These are phyloP conservation scores for Mastomys natalensis DNA, from an alignment of 2,113 vertebrate genomes.

Conservation along the genomic window DNA sequence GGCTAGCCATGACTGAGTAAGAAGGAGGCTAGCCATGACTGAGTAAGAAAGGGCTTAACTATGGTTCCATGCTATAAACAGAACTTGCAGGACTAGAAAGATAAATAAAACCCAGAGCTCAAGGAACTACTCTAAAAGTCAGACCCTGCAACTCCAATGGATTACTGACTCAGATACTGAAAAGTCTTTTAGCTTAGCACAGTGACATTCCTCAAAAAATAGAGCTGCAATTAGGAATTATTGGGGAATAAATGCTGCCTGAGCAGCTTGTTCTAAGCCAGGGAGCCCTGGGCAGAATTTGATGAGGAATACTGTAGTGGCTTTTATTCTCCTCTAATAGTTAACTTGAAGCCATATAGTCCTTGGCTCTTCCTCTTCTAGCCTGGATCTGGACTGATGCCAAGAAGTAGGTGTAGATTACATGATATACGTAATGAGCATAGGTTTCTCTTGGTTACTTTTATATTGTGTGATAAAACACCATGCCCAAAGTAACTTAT, in stretches of 20 bases:
- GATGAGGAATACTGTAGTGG: background rate
- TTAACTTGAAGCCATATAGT: background rate
- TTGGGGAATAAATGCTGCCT: background rate
- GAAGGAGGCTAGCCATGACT: too few species aligned
- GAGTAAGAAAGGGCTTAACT: too few species aligned
- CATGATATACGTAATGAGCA: background rate
- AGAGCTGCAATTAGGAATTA: background rate
- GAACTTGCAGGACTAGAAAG: background rate
- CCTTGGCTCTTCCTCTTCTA: background rate
- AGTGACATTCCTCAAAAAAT: background rate
- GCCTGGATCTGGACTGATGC: background rate
- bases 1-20: background rate
- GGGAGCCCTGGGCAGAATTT: background rate
- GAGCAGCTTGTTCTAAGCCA: background rate
- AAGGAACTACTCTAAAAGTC: background rate
- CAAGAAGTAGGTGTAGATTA: background rate
- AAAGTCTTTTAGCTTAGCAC: background rate
- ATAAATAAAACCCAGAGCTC: background rate
- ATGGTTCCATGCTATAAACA: background rate
- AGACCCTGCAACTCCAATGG: background rate
- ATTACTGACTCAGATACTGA: background rate
- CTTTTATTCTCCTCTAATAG: background rate
- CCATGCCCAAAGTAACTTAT: background rate
- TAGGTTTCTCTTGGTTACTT: background rate
- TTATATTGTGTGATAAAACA: background rate